Evolutionary conservation across 2,888 invertebrate genomes (phyloP), one percentile per base, ranked within the genome.

Genomic region (Melanostoma scalare): DNA sequence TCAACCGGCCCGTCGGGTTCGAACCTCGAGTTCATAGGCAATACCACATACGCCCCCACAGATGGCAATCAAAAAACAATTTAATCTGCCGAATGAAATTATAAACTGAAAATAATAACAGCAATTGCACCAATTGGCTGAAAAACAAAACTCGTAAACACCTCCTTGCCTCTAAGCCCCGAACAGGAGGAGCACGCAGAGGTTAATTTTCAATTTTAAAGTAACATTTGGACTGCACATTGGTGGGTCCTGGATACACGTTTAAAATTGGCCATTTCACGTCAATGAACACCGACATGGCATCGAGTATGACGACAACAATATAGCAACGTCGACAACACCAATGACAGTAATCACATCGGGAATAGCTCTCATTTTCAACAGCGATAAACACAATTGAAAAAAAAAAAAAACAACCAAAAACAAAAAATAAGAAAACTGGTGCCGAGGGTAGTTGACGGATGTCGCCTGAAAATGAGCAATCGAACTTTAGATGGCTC

Each of bases 321-420:
- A 58, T 20, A 82, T 52, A 50, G 71, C 65, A 61, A 85, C 68
- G 52, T 61, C 76, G 77, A 85, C 76, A 68, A 85, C 79, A 74
- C 68, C 79, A 73, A 85, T 85, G 85, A 72, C 77, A 80, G 75
- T 76, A 79, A 85, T 85, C 85, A 85, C 85, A 80, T 80, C 69
- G 82, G 78, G 78, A 82, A 78, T 82, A 67, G 63, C 61, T 68
- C 73, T 78, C 78, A 78, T 82, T 82, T 82, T 65, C 73, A 82
- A 82, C 58, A 52, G 68, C 78, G 56, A 82, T 82, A 82, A 82
- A 78, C 73, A 78, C 69, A 82, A 82, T 78, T 82, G 78, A 73
- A 30, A 40, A 8, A 36, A 58, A 35, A 38, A n/a, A 61, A 33
- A 48, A 52, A 48, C 3, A 8, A 48, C 44, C 31, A 31, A 8